Conservation (phyloP, 1,140 invertebrate species). For the Diploscapter pachys region DNA sequence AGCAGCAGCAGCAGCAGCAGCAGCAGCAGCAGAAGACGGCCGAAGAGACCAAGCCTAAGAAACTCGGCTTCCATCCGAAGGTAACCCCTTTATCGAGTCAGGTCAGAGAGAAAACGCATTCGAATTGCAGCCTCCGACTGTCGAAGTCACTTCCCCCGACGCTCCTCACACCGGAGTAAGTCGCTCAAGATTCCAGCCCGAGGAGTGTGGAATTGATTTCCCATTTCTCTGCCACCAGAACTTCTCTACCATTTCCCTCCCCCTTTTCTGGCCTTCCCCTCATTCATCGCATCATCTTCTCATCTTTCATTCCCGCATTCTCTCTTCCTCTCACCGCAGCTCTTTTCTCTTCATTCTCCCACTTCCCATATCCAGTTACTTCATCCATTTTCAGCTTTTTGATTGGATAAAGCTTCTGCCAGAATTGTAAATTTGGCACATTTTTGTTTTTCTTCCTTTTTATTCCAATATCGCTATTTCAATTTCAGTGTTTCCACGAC, state of each 20-base stretch:
- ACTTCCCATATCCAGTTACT: slow-evolving; percentile 13
- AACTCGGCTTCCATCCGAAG: slow-evolving; percentile 16
- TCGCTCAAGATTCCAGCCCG: background rate
- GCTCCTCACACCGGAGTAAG: slow-evolving; percentile 19
- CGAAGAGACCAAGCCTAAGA: slow-evolving; percentile 12
- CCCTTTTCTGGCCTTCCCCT: too few species aligned
- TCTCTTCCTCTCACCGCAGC: slow-evolving; percentile 5
- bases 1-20: background rate
- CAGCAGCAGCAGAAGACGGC: background rate
- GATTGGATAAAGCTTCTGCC: background rate
- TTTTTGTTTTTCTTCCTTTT: too few species aligned
- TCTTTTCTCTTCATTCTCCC: slow-evolving; percentile 9
- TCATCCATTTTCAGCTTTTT: background rate
- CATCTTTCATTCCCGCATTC: background rate
- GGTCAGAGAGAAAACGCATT: background rate
- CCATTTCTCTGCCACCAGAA: too few species aligned
- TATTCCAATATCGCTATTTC: too few species aligned
- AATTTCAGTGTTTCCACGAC: slow-evolving; percentile 16
- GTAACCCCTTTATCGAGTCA: background rate
- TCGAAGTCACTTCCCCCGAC: slow-evolving; percentile 21
- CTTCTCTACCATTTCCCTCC: too few species aligned
- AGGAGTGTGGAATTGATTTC: too few species aligned
- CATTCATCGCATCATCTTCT: background rate
- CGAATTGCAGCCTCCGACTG: slow-evolving; percentile 17
- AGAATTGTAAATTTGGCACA: too few species aligned